These are phyloP conservation scores for Dendroctonus valens DNA, from an alignment of 1,140 invertebrate genomes.

Conservation along the genomic window DNA sequence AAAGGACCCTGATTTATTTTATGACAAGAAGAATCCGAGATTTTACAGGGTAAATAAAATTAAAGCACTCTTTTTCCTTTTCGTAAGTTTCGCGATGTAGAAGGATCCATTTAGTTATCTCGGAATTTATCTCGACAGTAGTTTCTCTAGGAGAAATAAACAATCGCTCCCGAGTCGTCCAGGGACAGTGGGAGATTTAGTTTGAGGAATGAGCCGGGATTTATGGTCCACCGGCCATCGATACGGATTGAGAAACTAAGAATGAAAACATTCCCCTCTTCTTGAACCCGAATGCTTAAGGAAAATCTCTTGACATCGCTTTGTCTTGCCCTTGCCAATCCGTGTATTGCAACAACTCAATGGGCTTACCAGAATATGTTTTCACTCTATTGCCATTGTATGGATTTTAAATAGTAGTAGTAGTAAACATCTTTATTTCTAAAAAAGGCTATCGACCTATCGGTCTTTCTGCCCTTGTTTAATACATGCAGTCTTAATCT, in stretches of 20 bases:
- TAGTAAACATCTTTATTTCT: too few relatives aligned
- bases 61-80: conserved; percentile 30
- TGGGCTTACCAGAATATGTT: too few relatives aligned
- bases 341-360: too few relatives aligned
- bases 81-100: conserved; percentile 29
- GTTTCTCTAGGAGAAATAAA: conserved; percentile 29
- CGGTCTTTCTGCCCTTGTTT: too few relatives aligned
- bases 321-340: too few relatives aligned
- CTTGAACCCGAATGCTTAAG: neutral
- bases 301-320: too few relatives aligned
- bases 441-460: too few relatives aligned
- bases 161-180: conserved; percentile 16
- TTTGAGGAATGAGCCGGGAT: conserved; percentile 11
- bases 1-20: conserved; percentile 34
- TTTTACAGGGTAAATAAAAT: conserved; percentile 35
- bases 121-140: conserved; percentile 29
- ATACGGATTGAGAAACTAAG: neutral
- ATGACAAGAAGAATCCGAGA: conserved; percentile 31
- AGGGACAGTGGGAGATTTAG: conserved; percentile 12
- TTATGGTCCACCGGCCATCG: conserved; percentile 11
- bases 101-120: conserved; percentile 35
- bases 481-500: too few relatives aligned
- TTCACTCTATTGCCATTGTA: too few relatives aligned
- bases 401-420: too few relatives aligned
- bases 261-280: neutral